Evolutionary conservation across 2,113 vertebrate genomes (phyloP).

Genomic region (Saguinus midas): DNA sequence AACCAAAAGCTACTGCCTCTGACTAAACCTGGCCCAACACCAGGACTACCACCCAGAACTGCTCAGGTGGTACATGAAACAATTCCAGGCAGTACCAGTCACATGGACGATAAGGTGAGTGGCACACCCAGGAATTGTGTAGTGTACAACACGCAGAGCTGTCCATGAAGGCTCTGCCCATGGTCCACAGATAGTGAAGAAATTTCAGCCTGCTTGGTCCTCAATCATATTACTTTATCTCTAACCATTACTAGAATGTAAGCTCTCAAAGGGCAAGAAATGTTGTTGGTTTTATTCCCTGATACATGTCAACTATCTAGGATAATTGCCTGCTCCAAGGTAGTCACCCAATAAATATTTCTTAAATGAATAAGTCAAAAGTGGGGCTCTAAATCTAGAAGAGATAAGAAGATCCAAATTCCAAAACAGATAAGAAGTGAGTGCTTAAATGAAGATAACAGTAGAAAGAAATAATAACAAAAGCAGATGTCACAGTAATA

Average conservation of each 20-base stretch:
- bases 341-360: not conserved
- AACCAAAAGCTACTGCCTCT: not conserved
- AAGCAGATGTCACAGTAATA: not conserved
- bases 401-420: not conserved
- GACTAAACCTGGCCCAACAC: not conserved
- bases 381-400: not conserved
- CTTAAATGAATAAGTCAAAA: not conserved
- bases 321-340: not conserved
- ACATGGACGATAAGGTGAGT: not conserved
- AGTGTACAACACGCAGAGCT: not conserved
- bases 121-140: not conserved
- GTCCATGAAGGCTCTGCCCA: not conserved
- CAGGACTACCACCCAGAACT: not conserved
- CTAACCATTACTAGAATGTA: not conserved
- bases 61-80: rapidly evolving
- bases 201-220: not conserved
- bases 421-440: not conserved
- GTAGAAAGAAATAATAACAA: not conserved
- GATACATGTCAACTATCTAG: not conserved
- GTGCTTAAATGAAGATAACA: not conserved
- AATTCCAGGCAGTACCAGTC: not conserved
- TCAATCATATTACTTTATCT: not conserved
- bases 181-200: rapidly evolving
- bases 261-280: not conserved
- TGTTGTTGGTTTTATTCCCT: not conserved